Evolutionary conservation across 23 tunicate species (phyloP), one percentile per base, ranked within the genome.

Genomic region (Styela plicata): DNA sequence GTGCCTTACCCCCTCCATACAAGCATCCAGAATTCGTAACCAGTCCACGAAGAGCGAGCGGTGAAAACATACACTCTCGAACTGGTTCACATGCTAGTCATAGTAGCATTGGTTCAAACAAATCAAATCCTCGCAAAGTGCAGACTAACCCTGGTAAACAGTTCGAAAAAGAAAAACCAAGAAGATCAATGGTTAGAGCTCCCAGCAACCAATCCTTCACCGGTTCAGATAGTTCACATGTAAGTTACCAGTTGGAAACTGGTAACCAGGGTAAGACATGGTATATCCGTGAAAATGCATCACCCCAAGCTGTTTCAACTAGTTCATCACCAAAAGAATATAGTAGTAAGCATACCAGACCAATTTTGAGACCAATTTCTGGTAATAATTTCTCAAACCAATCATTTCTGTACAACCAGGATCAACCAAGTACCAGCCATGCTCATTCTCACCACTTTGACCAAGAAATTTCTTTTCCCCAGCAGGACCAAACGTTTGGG

Each of bases 31-130:
- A 76, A 21, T 24, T 52, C 24, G 64, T 27, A 52, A 76, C 66
- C 63, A 44, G 81, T 23, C 81, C 63, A 24, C 52, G 64, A 76
- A 52, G 81, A 31, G n/a, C 64, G 18, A 76, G 64, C 65, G 35
- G 34, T 3, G 77, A 71, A 71, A 30, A 33, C 20, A 30, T 21
- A 3, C 81, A 76, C 27, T 76, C 81, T 7, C 30, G 81, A 29
- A 53, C 64, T 17, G 21, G 66, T 29, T 44, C 66, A 22, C 26
- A 76, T 29, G 64, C 63, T 21, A 76, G 81, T n/a, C 53, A 44
- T 44, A 53, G 81, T 17, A 76, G 81, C 65, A 36, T 33, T 17
- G 34, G 77, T 71, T 71, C 77, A 5, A 33, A 71, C 29, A 71
- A 30, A 44, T 44, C 57, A 44, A 5, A 7, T 44, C 57, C 7